Evolutionary conservation across 2,888 invertebrate genomes (phyloP).

Genomic region (Heliconius aoede): DNA sequence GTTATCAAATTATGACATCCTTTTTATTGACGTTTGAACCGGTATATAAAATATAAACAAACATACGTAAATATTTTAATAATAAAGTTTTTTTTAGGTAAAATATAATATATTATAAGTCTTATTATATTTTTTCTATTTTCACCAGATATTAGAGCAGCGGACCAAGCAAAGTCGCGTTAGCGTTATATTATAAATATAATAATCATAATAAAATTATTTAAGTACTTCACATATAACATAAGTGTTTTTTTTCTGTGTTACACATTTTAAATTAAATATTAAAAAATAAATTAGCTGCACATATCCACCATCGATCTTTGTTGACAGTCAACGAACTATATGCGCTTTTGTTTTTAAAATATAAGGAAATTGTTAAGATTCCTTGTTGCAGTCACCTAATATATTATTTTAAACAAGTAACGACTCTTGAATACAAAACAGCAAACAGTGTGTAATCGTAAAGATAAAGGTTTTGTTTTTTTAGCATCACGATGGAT

Average conservation of each 20-base stretch:
- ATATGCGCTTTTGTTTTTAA: conserved; percentile 26
- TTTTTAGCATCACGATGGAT: background rate
- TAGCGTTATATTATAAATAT: no score
- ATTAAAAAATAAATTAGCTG: background rate
- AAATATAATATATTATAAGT: no score
- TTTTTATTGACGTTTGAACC: background rate
- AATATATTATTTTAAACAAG: conserved; percentile 36
- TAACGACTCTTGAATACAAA: conserved; percentile 41
- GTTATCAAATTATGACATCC: background rate
- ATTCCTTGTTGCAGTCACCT: conserved; percentile 39
- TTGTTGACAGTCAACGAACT: conserved; percentile 9
- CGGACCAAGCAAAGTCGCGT: no score
- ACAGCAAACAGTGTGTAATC: conserved; percentile 14
- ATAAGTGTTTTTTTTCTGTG: no score
- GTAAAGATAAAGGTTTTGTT: background rate
- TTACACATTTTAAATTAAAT: background rate
- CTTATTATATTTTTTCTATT: no score
- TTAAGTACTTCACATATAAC: no score
- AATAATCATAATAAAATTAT: no score
- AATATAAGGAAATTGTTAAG: conserved; percentile 50
- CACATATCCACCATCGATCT: background rate
- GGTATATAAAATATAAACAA: background rate
- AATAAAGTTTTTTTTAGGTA: background rate
- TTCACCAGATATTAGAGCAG: no score
- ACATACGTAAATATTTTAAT: background rate